A percentile compares a stretch with the other conserved stretches of the same genome.
Evolutionary conservation across 1,140 invertebrate species (phyloP).

Genomic region (Drosophila kanapiae): DNA sequence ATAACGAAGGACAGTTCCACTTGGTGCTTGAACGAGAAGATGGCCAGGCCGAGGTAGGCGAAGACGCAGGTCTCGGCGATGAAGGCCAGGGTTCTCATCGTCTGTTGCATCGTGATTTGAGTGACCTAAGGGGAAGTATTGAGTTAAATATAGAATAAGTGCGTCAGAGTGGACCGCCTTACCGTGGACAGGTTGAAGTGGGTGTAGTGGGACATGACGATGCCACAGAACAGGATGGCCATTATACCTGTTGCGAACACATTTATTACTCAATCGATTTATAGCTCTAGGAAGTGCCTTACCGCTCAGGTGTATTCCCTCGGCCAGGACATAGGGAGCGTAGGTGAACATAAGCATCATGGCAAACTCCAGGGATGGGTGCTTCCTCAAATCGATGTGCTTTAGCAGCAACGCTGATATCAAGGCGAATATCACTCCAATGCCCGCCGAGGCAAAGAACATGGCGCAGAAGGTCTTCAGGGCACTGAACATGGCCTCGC

Average conservation of each 20-base stretch:
- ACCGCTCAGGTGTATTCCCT: conserved; percentile 92
- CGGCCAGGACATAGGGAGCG: conserved; percentile 98
- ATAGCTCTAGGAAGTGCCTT: background rate
- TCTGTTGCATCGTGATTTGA: conserved; percentile 99
- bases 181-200: conserved; percentile 98
- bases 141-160: background rate
- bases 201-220: conserved; percentile 99
- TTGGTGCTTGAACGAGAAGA: conserved; percentile 97
- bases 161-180: background rate
- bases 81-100: conserved; percentile 98
- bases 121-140: conserved; percentile 88
- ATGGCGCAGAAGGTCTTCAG: conserved; percentile 97
- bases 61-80: conserved; percentile 99
- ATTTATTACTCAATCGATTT: background rate
- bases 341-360: conserved; percentile 99
- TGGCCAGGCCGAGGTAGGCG: conserved; percentile 98
- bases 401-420: conserved; percentile 97
- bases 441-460: conserved; percentile 99
- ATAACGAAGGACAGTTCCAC: conserved; percentile 94
- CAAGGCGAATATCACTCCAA: conserved; percentile 98
- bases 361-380: conserved; percentile 99
- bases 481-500: conserved; percentile 95
- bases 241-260: conserved; percentile 89
- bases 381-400: conserved; percentile 98
- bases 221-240: conserved; percentile 99